Evolutionary conservation across 1,140 invertebrate genomes (phyloP).

Genomic region (Globodera rostochiensis): DNA sequence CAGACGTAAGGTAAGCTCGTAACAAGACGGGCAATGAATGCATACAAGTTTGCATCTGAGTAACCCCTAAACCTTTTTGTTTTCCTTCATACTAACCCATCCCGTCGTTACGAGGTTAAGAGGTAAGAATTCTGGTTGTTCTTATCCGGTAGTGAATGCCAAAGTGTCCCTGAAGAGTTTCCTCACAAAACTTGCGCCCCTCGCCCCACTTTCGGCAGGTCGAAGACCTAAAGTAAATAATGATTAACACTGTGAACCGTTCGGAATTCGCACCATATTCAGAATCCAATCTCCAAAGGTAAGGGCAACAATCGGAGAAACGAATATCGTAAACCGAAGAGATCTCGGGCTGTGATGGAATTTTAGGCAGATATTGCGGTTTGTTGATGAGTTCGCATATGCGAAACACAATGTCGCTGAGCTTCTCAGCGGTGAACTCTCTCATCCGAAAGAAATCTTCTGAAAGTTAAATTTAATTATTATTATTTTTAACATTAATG

Average conservation of each 20-base stretch:
- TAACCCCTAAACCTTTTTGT: too few relatives aligned
- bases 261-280: conserved; percentile 30
- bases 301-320: conserved; percentile 50
- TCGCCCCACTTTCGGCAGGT: conserved; percentile 9
- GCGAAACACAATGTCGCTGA: conserved; percentile 44
- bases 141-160: conserved; percentile 30
- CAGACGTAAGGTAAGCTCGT: not conserved
- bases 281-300: conserved; percentile 49
- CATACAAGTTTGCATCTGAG: too few relatives aligned
- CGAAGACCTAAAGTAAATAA: conserved; percentile 10
- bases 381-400: conserved; percentile 50
- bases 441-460: conserved; percentile 55
- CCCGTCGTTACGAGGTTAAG: not conserved
- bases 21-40: not conserved
- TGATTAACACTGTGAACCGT: not conserved
- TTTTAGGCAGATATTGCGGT: conserved; percentile 49
- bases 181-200: conserved; percentile 30
- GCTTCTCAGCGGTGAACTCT: conserved; percentile 51
- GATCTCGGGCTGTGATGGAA: conserved; percentile 42
- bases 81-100: too few relatives aligned
- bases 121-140: not conserved
- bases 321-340: conserved; percentile 46
- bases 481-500: conserved; percentile 2
- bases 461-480: conserved; percentile 26
- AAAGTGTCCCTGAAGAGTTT: conserved; percentile 40